phyloP scores from a whole-genome alignment of 2,888 invertebrate species.

The Hartigia nigra region DNA sequence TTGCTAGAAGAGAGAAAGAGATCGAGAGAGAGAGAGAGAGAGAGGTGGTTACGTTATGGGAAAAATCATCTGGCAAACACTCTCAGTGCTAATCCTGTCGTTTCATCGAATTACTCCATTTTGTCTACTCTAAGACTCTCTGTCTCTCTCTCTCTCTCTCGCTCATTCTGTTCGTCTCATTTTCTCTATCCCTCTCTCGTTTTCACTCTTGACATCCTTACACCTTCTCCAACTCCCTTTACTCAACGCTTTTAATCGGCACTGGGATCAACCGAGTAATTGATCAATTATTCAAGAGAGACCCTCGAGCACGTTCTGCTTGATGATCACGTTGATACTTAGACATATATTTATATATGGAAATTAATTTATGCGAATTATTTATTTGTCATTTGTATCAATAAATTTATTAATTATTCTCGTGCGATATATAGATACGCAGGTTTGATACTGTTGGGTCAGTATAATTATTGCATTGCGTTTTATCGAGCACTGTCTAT shows the following conservation, averaged over 20 bases:
- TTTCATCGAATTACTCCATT: constrained; percentile 10
- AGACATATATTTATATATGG: background rate
- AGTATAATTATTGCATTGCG: background rate
- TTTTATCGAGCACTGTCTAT: background rate
- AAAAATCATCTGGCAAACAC: constrained; percentile 56
- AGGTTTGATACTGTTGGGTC: background rate
- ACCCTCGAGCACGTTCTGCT: background rate
- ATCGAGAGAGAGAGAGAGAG: background rate
- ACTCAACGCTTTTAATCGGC: constrained; percentile 46
- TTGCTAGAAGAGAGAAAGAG: constrained; percentile 41
- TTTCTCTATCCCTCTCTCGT: constrained; percentile 8
- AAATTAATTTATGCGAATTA: background rate
- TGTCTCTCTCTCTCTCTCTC: constrained; percentile 8
- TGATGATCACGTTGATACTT: background rate
- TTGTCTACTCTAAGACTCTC: background rate
- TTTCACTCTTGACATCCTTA: background rate
- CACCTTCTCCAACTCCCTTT: background rate
- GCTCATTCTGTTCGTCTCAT: constrained; percentile 3
- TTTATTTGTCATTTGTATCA: background rate
- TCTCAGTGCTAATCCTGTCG: constrained; percentile 47
- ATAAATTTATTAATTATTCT: background rate
- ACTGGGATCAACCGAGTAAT: constrained; percentile 46
- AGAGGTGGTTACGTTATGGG: background rate
- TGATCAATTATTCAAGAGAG: constrained; percentile 31
- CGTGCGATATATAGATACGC: background rate